Evolutionary conservation across 2,888 invertebrate genomes (phyloP).

Genomic region (Agriopis marginaria): DNA sequence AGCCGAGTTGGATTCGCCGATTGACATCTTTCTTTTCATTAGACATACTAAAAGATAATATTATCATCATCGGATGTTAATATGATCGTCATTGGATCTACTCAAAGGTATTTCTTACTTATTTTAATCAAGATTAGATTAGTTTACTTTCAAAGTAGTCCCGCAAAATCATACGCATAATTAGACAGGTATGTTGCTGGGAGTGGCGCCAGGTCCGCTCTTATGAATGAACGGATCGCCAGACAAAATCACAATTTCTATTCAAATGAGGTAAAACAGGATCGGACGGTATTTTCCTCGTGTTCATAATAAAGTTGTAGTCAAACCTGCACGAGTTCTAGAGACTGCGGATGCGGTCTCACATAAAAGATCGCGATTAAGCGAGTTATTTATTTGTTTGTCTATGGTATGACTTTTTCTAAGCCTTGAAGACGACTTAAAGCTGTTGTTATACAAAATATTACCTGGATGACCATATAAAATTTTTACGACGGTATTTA

Average conservation of each 20-base stretch:
- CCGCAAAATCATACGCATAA: constrained; percentile 5
- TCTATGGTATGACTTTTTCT: too few species aligned
- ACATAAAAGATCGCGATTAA: too few species aligned
- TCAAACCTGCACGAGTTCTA: constrained; percentile 1
- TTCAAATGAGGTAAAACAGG: constrained; percentile 35
- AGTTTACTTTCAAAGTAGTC: neutral
- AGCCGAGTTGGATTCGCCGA: too few species aligned
- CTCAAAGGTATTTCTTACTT: neutral
- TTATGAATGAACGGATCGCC: constrained; percentile 40
- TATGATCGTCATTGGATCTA: too few species aligned
- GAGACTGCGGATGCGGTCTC: neutral
- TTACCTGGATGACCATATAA: too few species aligned
- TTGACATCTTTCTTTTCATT: too few species aligned
- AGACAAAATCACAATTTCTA: constrained; percentile 34
- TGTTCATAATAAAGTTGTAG: neutral
- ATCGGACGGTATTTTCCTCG: constrained; percentile 26
- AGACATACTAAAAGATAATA: too few species aligned
- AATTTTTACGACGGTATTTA: too few species aligned
- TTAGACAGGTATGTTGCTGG: neutral
- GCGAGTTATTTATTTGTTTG: too few species aligned
- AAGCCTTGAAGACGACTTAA: too few species aligned
- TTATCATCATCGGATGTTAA: too few species aligned
- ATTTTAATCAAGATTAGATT: neutral
- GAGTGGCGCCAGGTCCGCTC: constrained; percentile 26
- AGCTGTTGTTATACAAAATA: too few species aligned